Conservation (phyloP, 1,140 invertebrate species). For the Drosophila parabipectinata region DNA sequence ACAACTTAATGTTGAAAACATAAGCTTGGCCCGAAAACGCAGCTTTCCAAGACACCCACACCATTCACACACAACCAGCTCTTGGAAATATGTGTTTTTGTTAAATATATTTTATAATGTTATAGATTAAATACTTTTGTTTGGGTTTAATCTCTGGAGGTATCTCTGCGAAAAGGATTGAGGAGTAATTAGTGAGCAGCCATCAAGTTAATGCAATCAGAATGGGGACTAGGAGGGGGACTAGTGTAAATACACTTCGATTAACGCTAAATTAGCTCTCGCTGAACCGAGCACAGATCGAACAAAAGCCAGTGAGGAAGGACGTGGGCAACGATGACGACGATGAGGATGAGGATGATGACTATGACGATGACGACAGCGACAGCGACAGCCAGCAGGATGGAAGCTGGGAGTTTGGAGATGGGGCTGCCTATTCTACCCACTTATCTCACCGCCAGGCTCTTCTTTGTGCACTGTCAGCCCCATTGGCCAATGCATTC, state of each 20-base stretch:
- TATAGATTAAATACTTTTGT: too few species aligned
- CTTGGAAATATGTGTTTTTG: too few species aligned
- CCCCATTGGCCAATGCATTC: constrained; percentile 67
- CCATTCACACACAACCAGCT: too few species aligned
- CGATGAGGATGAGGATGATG: background rate
- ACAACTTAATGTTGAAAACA: too few species aligned
- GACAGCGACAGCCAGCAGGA: constrained; percentile 10
- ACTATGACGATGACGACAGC: constrained; percentile 39
- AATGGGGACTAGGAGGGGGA: background rate
- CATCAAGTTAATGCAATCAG: constrained; percentile 36
- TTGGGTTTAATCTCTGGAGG: too few species aligned
- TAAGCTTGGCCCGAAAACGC: too few species aligned
- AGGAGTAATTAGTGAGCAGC: constrained; percentile 62
- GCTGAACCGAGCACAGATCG: constrained; percentile 39
- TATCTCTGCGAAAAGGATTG: constrained; percentile 16
- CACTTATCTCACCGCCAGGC: constrained; percentile 50
- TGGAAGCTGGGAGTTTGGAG: background rate
- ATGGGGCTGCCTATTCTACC: background rate
- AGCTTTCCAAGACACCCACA: too few species aligned
- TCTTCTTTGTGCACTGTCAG: constrained; percentile 61
- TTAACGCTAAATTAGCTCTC: constrained; percentile 68
- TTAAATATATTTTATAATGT: too few species aligned
- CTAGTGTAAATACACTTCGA: constrained; percentile 64
- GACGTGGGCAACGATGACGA: constrained; percentile 24
- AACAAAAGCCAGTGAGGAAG: constrained; percentile 44